A percentile compares a stretch with the other conserved stretches of the same genome.
Evolutionary conservation across 2,888 invertebrate species (phyloP).

Genomic region (Tenthredo livida): DNA sequence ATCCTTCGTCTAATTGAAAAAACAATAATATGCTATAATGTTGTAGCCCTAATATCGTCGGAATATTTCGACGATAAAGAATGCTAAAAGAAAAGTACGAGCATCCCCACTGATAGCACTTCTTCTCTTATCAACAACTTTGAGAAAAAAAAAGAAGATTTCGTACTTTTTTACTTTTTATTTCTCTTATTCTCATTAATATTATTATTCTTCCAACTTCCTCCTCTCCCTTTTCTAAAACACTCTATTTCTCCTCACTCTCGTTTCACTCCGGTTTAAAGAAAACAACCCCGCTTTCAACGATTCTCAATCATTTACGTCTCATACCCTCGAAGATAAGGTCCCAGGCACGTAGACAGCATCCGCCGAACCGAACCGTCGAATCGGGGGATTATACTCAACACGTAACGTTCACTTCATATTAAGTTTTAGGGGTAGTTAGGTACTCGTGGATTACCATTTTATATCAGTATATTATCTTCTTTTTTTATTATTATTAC

Average conservation of each 20-base stretch:
- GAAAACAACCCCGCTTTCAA: neutral
- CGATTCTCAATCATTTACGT: slow-evolving; percentile 31
- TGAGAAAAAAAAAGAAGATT: no score
- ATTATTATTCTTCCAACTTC: neutral
- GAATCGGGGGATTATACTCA: neutral
- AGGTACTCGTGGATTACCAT: slow-evolving; percentile 16
- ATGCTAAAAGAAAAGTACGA: neutral
- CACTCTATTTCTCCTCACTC: neutral
- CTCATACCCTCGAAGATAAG: slow-evolving; percentile 6
- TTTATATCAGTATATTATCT: neutral
- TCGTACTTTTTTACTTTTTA: neutral
- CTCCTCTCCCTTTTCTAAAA: no score
- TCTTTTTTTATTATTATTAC: neutral
- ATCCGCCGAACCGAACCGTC: neutral
- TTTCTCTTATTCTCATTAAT: neutral
- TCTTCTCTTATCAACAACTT: neutral
- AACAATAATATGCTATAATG: neutral
- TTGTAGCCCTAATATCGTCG: neutral
- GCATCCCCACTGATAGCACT: neutral
- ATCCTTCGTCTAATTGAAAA: neutral
- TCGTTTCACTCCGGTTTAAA: neutral
- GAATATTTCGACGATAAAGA: neutral
- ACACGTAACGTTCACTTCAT: slow-evolving; percentile 11
- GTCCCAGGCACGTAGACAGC: slow-evolving; percentile 6
- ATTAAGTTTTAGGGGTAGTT: neutral